Percentiles rank a stretch among this genome's conserved stretches.
Conservation (phyloP, 2,797 vertebrate species). For the Fratercula arctica region DNA sequence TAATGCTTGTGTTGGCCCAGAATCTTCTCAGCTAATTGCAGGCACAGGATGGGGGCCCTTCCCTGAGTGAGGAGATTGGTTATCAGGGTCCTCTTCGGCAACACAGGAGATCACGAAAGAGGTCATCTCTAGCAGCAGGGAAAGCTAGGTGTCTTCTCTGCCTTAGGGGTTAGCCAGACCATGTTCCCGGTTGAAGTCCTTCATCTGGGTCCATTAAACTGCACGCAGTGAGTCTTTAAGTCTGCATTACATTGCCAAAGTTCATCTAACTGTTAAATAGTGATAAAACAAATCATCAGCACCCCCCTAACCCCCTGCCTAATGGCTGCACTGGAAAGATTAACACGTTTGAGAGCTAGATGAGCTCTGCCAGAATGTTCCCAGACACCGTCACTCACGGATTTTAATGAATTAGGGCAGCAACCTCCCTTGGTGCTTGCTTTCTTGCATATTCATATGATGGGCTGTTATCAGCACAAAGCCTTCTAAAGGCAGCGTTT, state of each 20-base stretch:
- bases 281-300: neutral
- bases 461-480: neutral
- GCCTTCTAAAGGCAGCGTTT: neutral
- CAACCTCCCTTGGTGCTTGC: neutral
- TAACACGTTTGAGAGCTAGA: neutral
- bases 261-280: neutral
- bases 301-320: neutral
- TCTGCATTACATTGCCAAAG: neutral
- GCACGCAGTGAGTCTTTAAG: neutral
- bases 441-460: neutral
- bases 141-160: neutral
- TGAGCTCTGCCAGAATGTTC: neutral
- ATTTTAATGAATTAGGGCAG: slow-evolving; percentile 21
- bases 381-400: neutral
- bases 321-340: neutral
- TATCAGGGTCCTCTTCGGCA: neutral
- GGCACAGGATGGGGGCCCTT: neutral
- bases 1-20: neutral
- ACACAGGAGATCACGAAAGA: neutral
- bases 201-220: neutral
- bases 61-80: neutral
- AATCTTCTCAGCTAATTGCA: neutral
- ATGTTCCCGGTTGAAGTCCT: neutral
- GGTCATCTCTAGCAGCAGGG: neutral
- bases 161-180: neutral